These are phyloP conservation scores for Acanthosoma haemorrhoidale DNA, from an alignment of 2,888 invertebrate species.

Conservation along the genomic window DNA sequence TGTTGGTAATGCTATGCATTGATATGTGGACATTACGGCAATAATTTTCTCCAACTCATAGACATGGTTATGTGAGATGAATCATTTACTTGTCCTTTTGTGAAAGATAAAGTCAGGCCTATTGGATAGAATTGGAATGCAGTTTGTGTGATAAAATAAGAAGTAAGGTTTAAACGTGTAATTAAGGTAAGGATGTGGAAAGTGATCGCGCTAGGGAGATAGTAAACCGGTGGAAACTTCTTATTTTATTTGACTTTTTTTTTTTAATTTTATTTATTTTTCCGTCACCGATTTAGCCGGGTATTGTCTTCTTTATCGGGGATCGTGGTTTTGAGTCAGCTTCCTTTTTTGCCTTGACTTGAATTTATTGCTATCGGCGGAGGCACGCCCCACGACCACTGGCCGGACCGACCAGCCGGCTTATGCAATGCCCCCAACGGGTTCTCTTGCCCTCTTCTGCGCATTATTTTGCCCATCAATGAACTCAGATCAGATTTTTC, in stretches of 20 bases:
- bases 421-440: neutral
- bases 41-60: no score
- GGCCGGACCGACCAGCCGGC: neutral
- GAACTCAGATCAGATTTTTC: no score
- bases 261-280: neutral
- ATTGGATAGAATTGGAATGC: neutral
- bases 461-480: no score
- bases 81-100: no score
- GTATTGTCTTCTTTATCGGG: constrained; percentile 29
- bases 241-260: neutral
- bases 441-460: neutral
- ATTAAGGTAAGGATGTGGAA: constrained; percentile 12
- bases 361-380: constrained; percentile 15
- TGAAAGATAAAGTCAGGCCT: neutral
- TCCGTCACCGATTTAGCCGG: constrained; percentile 9
- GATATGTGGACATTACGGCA: no score
- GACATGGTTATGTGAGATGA: no score
- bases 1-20: no score
- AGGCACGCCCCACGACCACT: constrained; percentile 1
- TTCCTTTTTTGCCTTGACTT: constrained; percentile 21
- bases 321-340: constrained; percentile 16
- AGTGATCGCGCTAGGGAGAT: constrained; percentile 4
- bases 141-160: neutral
- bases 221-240: neutral
- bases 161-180: neutral